These are phyloP conservation scores for Vollenhovia emeryi DNA, from an alignment of 1,140 invertebrate genomes.

Conservation along the genomic window DNA sequence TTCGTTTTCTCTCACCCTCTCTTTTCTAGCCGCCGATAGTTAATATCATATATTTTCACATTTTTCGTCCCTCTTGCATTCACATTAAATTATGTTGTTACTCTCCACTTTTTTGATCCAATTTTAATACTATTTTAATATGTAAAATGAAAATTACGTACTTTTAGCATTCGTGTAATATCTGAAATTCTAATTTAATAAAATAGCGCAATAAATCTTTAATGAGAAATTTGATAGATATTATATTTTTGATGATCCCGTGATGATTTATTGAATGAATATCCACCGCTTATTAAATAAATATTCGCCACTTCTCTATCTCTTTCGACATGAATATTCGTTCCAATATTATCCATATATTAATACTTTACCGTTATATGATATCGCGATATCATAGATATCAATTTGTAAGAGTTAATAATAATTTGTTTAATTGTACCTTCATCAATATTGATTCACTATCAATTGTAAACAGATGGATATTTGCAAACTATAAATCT, in stretches of 20 bases:
- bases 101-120: not conserved
- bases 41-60: not conserved
- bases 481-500: not conserved
- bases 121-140: conserved; percentile 21
- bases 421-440: not conserved
- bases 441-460: not conserved
- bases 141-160: conserved; percentile 6
- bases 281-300: conserved; percentile 13
- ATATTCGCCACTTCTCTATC: not conserved
- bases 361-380: not conserved
- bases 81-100: not conserved
- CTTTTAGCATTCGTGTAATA: conserved; percentile 19
- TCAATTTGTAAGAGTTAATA: conserved; percentile 17
- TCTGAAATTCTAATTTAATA: conserved; percentile 26
- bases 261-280: conserved; percentile 6
- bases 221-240: conserved; percentile 20
- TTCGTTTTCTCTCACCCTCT: not conserved
- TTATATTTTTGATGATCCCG: not conserved
- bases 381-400: not conserved
- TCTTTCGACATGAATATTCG: not conserved
- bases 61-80: not conserved
- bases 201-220: not conserved
- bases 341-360: not conserved
- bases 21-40: not conserved
- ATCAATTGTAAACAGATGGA: not conserved